Base-by-base conservation (phyloP, 2,797 vertebrate species). In the Danio choprae region DNA sequence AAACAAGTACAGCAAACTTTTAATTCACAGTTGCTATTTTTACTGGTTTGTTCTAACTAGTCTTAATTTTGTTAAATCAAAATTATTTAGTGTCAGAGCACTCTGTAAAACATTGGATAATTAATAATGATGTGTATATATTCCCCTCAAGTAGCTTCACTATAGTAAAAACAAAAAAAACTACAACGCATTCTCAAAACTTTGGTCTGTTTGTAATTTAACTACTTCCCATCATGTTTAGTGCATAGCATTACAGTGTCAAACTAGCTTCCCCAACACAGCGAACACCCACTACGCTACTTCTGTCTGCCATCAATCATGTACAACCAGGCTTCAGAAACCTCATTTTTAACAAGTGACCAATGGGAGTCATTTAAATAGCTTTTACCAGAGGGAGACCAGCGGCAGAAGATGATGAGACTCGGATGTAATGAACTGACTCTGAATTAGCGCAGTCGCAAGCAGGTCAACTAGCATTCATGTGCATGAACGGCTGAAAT, bases 321-420 rank as follows among this genome's bases (percentile, higher is more conserved):
- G 58, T 69, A 22, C 69, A 74, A 74, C 43, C 51, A 64, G 74
- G 65, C 56, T 84, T 82, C 10, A 67, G 76, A 74, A 85, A 83
- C 50, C 78, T 80, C 22, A 73, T 73, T 81, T 81, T 77, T 58
- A 78, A 78, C 65, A 77, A 60, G 69, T 65, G 82, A 80, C 82
- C 77, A 78, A 63, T 79, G 79, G 82, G 74, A 87, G 67, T 48
- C 44, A 75, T 82, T 84, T 85, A 82, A 84, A 82, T 87, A 82
- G 70, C 74, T 74, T 78, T 82, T 56, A 78, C 80, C 77, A 74
- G 46, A 67, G 80, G 77, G 82, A 85, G 44, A 73, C 11, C 40
- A 64, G 67, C 43, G 38, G 73, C 74, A 82, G 59, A 71, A 64
- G 43, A 46, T 79, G 80, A 86, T 78, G 77, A 80, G 77, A 55